Conservation (phyloP, 2,888 invertebrate genomes). For the Stramonita haemastoma region DNA sequence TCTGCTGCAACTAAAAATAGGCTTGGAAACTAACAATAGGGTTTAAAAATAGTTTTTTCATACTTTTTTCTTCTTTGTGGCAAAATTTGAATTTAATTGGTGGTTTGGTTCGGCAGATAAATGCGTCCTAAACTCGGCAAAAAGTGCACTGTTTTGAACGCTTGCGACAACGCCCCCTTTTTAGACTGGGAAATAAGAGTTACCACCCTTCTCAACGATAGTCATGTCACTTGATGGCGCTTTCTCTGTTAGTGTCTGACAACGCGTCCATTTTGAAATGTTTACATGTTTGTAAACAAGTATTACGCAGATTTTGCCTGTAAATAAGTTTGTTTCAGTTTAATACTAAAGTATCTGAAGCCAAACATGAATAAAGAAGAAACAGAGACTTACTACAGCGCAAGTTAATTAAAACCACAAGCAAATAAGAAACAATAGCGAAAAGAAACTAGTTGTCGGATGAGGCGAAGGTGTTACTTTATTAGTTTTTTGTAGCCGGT, state of each 20-base stretch:
- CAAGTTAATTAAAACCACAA: background rate
- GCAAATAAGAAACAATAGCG: background rate
- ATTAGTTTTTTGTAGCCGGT: no score
- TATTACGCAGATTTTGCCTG: background rate
- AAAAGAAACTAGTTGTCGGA: background rate
- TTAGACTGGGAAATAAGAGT: conserved; percentile 59
- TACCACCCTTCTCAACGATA: conserved; percentile 65
- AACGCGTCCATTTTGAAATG: conserved; percentile 62
- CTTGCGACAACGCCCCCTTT: conserved; percentile 50
- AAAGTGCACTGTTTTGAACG: conserved; percentile 41
- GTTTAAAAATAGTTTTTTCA: conserved; percentile 15
- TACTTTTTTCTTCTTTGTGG: conserved; percentile 21
- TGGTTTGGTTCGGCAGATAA: conserved; percentile 42
- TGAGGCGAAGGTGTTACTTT: no score
- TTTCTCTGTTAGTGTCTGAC: conserved; percentile 55
- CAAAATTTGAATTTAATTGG: conserved; percentile 44
- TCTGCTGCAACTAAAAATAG: background rate
- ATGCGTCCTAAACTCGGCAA: conserved; percentile 32
- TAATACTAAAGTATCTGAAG: background rate
- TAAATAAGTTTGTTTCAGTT: background rate
- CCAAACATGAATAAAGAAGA: background rate
- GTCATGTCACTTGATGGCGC: conserved; percentile 71
- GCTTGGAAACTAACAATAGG: background rate
- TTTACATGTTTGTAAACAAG: background rate
- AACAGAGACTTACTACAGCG: background rate